Conservation (phyloP, 2,888 invertebrate genomes). For the Xanthorhoe spadicearia region DNA sequence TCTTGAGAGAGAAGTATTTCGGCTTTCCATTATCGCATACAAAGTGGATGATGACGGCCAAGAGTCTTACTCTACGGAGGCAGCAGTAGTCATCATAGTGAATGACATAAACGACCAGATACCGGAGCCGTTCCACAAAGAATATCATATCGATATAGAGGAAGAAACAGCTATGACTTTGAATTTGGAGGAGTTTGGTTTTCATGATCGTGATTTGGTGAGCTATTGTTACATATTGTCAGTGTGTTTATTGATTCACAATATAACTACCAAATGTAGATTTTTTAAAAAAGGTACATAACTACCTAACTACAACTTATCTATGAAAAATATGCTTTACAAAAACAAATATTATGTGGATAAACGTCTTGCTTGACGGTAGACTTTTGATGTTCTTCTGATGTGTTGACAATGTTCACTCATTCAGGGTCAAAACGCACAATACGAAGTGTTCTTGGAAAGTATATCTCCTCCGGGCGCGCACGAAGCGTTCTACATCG, state of each 20-base stretch:
- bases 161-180: constrained; percentile 83
- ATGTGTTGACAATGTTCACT: not conserved
- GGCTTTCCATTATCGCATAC: constrained; percentile 75
- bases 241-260: too few species aligned
- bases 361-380: not conserved
- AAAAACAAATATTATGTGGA: too few species aligned
- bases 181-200: constrained; percentile 78
- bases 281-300: too few species aligned
- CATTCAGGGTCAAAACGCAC: constrained; percentile 85
- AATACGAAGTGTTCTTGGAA: constrained; percentile 77
- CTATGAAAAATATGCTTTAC: too few species aligned
- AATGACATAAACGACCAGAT: constrained; percentile 87
- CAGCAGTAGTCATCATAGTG: constrained; percentile 75
- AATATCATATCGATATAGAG: constrained; percentile 67
- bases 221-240: constrained; percentile 25
- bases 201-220: constrained; percentile 83
- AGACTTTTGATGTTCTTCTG: too few species aligned
- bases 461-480: constrained; percentile 64
- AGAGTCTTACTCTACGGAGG: constrained; percentile 58
- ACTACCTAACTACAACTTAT: too few species aligned
- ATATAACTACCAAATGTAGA: too few species aligned
- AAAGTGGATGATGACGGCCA: constrained; percentile 69
- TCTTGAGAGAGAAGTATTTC: constrained; percentile 75
- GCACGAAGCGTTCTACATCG: constrained; percentile 83
- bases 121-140: constrained; percentile 77